Base-by-base conservation (phyloP, 2,888 invertebrate genomes). In the Seira ritae region DNA sequence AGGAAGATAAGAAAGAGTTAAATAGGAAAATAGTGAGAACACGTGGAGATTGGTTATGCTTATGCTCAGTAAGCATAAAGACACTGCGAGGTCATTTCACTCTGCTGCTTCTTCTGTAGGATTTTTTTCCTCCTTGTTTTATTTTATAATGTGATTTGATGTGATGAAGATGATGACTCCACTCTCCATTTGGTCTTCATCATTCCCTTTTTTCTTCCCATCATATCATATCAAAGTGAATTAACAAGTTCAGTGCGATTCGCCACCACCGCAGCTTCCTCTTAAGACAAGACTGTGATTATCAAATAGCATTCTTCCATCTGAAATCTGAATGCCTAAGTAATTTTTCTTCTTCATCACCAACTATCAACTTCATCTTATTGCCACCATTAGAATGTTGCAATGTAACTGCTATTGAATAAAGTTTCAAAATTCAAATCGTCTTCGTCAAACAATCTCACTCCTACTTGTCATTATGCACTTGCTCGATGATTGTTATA, bases 11-110 rank as follows among this genome's bases (percentile, higher is more conserved):
- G 20, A 67, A 69, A n/a, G n/a, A n/a, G n/a, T n/a, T n/a, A n/a
- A n/a, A n/a, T n/a, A n/a, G n/a, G 24, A 69, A 65, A 65, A 70
- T 42, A 65, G 69, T 46, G 70, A 70, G 70, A 78, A 78, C 77
- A 78, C 77, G 77, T 78, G 77, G 77, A 78, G 77, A 70, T 19
- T 68, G 76, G 76, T 60, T 37, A 60, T n/a, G n/a, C n/a, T n/a
- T n/a, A n/a, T 78, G 70, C 77, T 78, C 70, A 78, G 62, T 70
- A 70, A 65, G 20, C 70, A 73, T 72, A 50, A 46, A 76, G 69
- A 67, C 77, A 78, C 70, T n/a, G n/a, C 65, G 77, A 70, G 77
- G 77, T 78, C 77, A 70, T 78, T 78, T 78, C 77, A 70, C 77
- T 78, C 77, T 78, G 22, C 17, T 62, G 10, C 17, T 42, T 6